Percentiles rank a stretch among this genome's conserved stretches.
phyloP scores from a whole-genome alignment of 2,888 invertebrate genomes.

The Ophion slaviceki region DNA sequence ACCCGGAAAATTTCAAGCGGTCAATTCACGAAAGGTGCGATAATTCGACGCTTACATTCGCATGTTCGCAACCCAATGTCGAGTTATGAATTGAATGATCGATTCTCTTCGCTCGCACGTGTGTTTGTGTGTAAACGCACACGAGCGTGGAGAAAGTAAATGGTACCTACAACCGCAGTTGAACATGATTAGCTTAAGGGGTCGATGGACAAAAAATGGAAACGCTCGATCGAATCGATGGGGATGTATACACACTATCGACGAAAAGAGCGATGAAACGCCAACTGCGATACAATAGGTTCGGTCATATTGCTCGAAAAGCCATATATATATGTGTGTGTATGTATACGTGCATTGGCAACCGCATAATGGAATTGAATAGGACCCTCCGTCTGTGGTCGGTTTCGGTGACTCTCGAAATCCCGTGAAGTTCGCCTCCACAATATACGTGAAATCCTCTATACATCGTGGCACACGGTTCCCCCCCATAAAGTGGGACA shows the following conservation, averaged over 20 bases:
- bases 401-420: conserved; percentile 48
- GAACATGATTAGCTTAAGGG: conserved; percentile 11
- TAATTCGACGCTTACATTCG: conserved; percentile 25
- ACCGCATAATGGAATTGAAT: conserved; percentile 67
- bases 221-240: conserved; percentile 50
- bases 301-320: conserved; percentile 42
- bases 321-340: neutral
- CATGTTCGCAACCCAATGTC: neutral
- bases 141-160: conserved; percentile 9
- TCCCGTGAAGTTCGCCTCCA: conserved; percentile 41
- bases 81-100: conserved; percentile 36
- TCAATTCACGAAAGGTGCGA: conserved; percentile 16
- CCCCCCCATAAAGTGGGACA: neutral
- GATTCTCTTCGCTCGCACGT: conserved; percentile 25
- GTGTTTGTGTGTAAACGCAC: neutral
- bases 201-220: conserved; percentile 26
- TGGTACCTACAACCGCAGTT: conserved; percentile 3
- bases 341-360: neutral
- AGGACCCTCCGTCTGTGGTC: conserved; percentile 57
- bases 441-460: conserved; percentile 16
- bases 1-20: neutral
- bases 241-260: conserved; percentile 16
- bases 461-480: neutral
- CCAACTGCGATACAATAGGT: conserved; percentile 27
- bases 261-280: conserved; percentile 43